Conservation (phyloP, 2,113 vertebrate genomes). For the Antennarius striatus region DNA sequence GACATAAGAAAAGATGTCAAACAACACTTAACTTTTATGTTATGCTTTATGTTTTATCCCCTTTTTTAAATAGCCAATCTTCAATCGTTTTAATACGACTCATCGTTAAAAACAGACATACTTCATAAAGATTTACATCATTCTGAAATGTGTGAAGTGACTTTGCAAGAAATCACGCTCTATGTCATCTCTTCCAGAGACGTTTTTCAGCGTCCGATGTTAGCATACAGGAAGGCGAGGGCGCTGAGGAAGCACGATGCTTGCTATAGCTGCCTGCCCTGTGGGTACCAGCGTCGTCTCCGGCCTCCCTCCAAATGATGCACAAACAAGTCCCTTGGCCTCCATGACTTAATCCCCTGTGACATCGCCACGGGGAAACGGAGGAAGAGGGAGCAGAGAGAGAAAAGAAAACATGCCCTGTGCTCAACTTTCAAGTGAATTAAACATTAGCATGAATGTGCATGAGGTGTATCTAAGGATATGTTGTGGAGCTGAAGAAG, state of each 20-base stretch:
- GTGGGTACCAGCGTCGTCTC: constrained; percentile 51
- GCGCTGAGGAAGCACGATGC: constrained; percentile 41
- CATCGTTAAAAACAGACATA: not conserved
- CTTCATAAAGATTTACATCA: constrained; percentile 10
- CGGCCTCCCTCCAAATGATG: constrained; percentile 63
- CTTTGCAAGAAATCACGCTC: constrained; percentile 16
- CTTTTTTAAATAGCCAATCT: too few relatives aligned
- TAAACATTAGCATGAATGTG: constrained; percentile 70
- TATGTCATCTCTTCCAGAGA: constrained; percentile 14
- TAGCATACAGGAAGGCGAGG: constrained; percentile 32
- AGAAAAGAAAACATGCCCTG: constrained; percentile 60
- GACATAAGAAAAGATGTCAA: too few relatives aligned
- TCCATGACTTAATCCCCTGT: constrained; percentile 70
- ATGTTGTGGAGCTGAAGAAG: constrained; percentile 33
- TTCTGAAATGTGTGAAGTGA: constrained; percentile 16
- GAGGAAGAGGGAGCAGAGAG: constrained; percentile 42
- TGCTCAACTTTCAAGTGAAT: constrained; percentile 72
- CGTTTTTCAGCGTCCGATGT: constrained; percentile 19
- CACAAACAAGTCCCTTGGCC: constrained; percentile 65
- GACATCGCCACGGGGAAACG: constrained; percentile 67
- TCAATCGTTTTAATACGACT: too few relatives aligned
- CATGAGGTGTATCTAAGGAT: constrained; percentile 66
- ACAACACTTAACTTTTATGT: too few relatives aligned
- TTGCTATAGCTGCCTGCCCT: constrained; percentile 39
- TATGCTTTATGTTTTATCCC: too few relatives aligned